phyloP scores from a whole-genome alignment of 2,797 vertebrate species.

The Brachymystax lenok region DNA sequence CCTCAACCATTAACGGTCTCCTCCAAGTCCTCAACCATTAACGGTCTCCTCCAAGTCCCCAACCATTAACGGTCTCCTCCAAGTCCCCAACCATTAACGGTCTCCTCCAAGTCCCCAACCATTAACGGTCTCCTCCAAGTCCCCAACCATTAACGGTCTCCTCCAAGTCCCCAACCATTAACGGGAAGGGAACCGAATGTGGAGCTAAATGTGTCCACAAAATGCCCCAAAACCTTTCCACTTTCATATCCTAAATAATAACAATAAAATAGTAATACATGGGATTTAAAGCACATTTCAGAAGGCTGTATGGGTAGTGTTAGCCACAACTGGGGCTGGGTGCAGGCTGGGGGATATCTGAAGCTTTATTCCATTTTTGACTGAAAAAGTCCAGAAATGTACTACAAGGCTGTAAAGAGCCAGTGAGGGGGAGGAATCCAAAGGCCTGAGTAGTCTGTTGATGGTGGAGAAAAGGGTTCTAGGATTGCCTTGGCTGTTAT shows the following conservation, averaged over 20 bases:
- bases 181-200: background rate
- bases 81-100: too few relatives aligned
- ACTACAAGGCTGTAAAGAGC: background rate
- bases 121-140: too few relatives aligned
- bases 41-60: too few relatives aligned
- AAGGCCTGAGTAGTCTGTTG: background rate
- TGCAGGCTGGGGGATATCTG: too few relatives aligned
- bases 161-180: background rate
- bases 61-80: too few relatives aligned
- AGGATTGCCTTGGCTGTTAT: background rate
- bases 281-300: too few relatives aligned
- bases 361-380: background rate
- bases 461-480: slow-evolving; percentile 6
- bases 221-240: background rate
- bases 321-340: too few relatives aligned
- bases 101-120: too few relatives aligned
- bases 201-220: background rate
- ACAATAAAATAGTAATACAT: too few relatives aligned
- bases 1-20: background rate
- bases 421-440: background rate
- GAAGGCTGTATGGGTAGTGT: too few relatives aligned
- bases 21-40: background rate
- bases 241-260: background rate
- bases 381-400: slow-evolving; percentile 6
- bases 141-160: too few relatives aligned